Base-by-base conservation (phyloP, 2,888 invertebrate genomes). In the Melolontha melolontha region DNA sequence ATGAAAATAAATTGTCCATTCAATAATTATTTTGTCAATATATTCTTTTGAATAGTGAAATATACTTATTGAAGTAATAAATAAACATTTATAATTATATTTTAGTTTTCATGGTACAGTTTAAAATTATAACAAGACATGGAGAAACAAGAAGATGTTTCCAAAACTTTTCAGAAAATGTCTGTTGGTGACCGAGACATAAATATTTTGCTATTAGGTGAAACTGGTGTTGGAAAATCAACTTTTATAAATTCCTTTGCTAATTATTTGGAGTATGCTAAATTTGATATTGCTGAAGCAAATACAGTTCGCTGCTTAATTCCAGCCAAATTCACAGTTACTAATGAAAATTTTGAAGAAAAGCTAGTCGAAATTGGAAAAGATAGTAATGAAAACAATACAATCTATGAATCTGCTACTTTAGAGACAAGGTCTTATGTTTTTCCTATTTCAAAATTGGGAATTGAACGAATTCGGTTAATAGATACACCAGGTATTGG, bases 391-490 rank as follows among this genome's bases (percentile, higher is more conserved):
- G 71, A 74, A 40, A 67, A 65, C 27, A 42, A 55, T 10, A 59
- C 71, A 50, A 22, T 71, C 12, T 71, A 72, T 5, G 70, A 54
- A 40, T 74, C 75, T 1, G 72, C 73, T 17, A 75, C 75, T 5
- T 73, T 73, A 64, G 54, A 64, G 14, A 50, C 82, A 92, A 94
- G 11, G 90, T 90, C 66, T 92, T 94, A 80, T 93, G 93, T 59
- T 1, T 76, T 75, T 70, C 72, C 69, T 14, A 67, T 71, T 10
- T 12, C 57, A 49, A 66, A 59, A 34, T 39, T 51, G 40, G 70
- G 39, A 52, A 73, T 44, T 52, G 67, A 27, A 74, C 73, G 66
- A 63, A 69, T 81, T 29, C 77, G 81, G 4, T 59, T 82, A 16
- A 82, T 80, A 29, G 81, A 81, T 68, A 80, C 81, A 1, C 81